Evolutionary conservation across 2,113 vertebrate species (phyloP), one percentile per base, ranked within the genome.

Genomic region (Rhea americana): DNA sequence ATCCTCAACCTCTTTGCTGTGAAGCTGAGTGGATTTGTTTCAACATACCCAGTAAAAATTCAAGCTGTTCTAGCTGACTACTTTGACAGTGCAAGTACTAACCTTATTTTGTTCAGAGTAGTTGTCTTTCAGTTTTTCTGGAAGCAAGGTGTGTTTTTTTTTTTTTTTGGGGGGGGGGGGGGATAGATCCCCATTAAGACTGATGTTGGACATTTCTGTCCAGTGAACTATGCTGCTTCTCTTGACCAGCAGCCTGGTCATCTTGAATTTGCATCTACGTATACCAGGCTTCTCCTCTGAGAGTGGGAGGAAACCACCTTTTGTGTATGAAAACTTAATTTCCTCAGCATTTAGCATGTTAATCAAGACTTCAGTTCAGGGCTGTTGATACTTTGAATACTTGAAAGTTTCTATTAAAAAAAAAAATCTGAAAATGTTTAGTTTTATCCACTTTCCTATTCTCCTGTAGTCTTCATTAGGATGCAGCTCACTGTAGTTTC

Each of bases 231-330:
- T 63, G 13, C 72, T 82, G 58, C 67, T 68, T 50, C 30, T 82
- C 25, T 58, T 61, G 43, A n/a, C 35, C 26, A 24, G 11, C 9
- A 43, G 14, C 20, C 19, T 53, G 11, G 17, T 62, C 4, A 58
- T 13, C 48, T 22, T 70, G 53, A n/a, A 68, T 50, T 56, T 0
- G 1, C 39, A 30, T 59, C 0, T 0, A 18, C 22, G 11, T 56
- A 41, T 9, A 9, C 32, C 25, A 39, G 24, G 16, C 35, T 55
- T 24, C 15, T 65, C 11, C 48, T 71, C 22, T 67, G 51, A 30
- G 58, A 3, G 7, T 55, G 26, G 55, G 55, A 16, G 18, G 30
- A 55, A 5, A 55, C 25, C 43, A 75, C 79, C 55, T 17, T 55
- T 32, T 66, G 8, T 22, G 13, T 37, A 35, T 43, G 18, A 66